Evolutionary conservation across 2,888 invertebrate species (phyloP).

Genomic region (Papilio demoleus): DNA sequence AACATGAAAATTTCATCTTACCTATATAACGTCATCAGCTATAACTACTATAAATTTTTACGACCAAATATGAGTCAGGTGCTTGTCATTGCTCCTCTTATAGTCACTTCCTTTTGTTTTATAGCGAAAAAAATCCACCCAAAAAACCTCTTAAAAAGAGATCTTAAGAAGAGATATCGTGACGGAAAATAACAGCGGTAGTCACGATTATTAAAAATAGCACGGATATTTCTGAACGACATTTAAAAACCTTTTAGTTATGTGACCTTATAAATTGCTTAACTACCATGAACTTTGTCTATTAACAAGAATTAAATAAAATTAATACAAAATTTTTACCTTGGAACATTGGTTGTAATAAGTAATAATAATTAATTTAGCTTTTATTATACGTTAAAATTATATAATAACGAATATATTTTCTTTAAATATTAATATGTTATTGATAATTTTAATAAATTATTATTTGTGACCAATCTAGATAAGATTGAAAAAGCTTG

Average conservation of each 20-base stretch:
- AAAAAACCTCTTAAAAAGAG: not conserved
- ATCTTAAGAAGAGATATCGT: constrained; percentile 24
- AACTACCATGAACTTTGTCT: constrained; percentile 17
- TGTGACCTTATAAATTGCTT: constrained; percentile 33
- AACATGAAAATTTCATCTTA: no score
- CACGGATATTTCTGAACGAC: constrained; percentile 26
- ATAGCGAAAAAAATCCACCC: not conserved
- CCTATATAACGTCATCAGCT: no score
- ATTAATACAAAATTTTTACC: constrained; percentile 4
- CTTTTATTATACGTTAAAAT: no score
- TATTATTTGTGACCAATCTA: no score
- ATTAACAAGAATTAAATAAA: not conserved
- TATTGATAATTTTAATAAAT: no score
- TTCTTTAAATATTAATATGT: no score
- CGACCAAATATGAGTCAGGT: no score
- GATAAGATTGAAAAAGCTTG: no score
- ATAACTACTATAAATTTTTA: no score
- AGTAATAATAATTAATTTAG: no score
- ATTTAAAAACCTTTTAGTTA: constrained; percentile 21
- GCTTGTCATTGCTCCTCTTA: not conserved
- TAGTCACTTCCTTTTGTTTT: not conserved
- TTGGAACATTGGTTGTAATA: constrained; percentile 19
- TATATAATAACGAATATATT: no score
- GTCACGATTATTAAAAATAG: constrained; percentile 35
- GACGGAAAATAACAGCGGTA: constrained; percentile 21